These are phyloP conservation scores for Montipora capitata DNA, from an alignment of 92 coral and sea anemone genomes.

Conservation along the genomic window DNA sequence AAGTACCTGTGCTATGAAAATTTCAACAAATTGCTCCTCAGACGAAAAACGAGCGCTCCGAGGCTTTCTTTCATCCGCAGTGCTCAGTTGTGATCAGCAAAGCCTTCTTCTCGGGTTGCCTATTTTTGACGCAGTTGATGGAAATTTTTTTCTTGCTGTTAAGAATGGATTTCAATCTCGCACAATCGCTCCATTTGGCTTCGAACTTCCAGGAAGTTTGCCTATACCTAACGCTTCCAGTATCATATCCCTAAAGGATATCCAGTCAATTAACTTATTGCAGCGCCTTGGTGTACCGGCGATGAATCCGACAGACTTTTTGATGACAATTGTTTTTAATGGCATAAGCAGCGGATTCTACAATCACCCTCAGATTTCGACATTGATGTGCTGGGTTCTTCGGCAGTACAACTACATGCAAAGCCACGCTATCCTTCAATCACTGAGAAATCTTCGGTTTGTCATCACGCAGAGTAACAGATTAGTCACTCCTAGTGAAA, in stretches of 20 bases:
- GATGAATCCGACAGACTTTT: slow-evolving; percentile 55
- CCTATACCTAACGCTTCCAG: slow-evolving; percentile 43
- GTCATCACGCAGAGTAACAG: slow-evolving; percentile 58
- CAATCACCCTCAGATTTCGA: slow-evolving; percentile 60
- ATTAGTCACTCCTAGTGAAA: slow-evolving; percentile 63
- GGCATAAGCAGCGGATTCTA: slow-evolving; percentile 45
- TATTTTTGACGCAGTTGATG: slow-evolving; percentile 78
- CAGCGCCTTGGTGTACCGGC: slow-evolving; percentile 35
- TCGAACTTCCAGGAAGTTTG: slow-evolving; percentile 41
- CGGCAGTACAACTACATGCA: slow-evolving; percentile 58
- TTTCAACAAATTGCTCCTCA: slow-evolving; percentile 35
- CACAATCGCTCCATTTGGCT: slow-evolving; percentile 71
- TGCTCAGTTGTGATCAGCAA: slow-evolving; percentile 34
- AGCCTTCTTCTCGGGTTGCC: slow-evolving; percentile 72
- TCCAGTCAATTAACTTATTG: slow-evolving; percentile 39
- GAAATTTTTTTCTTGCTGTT: slow-evolving; percentile 67
- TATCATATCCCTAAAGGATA: slow-evolving; percentile 55
- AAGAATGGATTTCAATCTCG: slow-evolving; percentile 16
- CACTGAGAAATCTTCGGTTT: slow-evolving; percentile 66
- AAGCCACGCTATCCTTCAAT: slow-evolving; percentile 25
- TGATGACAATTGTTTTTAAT: slow-evolving; percentile 59
- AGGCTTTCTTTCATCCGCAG: slow-evolving; percentile 35
- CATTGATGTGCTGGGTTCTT: slow-evolving; percentile 87
- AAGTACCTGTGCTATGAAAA: slow-evolving; percentile 12
- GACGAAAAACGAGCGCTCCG: slow-evolving; percentile 74